Base-by-base conservation (phyloP, 2,888 invertebrate species). In the Drosophila yooni region DNA sequence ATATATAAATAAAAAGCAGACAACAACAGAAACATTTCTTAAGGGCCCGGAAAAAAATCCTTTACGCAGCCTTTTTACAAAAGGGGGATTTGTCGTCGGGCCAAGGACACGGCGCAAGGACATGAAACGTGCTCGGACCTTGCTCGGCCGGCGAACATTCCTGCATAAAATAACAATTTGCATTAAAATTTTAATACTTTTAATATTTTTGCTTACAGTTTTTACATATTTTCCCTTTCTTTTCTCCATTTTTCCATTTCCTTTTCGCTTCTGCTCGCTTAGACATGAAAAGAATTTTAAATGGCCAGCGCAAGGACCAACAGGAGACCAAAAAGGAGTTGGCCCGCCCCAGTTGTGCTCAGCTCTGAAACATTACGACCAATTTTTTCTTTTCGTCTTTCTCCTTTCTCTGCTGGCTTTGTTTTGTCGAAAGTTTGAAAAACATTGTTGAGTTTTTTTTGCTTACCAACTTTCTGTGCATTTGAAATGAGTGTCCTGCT, bases 81-180 rank as follows among this genome's bases (percentile, higher is more conserved):
- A 87, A 79, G 78, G 83, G 71, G 81, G 87, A 89, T 82, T 87
- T 87, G 67, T 54, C 50, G 71, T 40, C 51, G 54, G 67, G 68
- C 77, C 76, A 72, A 72, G 56, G 56, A 46, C 46, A 46, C 25
- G 40, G 40, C 56, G 46, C 62, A 62, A 27, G 69, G 21, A 65
- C 54, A 40, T 38, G 70, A 46, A 68, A 64, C 67, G 78, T 71
- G 79, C 69, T 58, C 59, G 52, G 64, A 58, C 76, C 73, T 54
- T 70, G 69, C 60, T 70, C 54, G 53, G 53, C 21, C 34, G 48
- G 66, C 70, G 74, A 62, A 79, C 78, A 83, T 86, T 89, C 90
- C 86, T 88, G 90, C 83, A 88, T 88, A 83, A 88, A 89, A 88
- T 89, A 88, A 88, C 88, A 88, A 86, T 88, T 88, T 88, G 86